phyloP scores from a whole-genome alignment of 2,797 vertebrate species.

The Gambusia yucatana region DNA sequence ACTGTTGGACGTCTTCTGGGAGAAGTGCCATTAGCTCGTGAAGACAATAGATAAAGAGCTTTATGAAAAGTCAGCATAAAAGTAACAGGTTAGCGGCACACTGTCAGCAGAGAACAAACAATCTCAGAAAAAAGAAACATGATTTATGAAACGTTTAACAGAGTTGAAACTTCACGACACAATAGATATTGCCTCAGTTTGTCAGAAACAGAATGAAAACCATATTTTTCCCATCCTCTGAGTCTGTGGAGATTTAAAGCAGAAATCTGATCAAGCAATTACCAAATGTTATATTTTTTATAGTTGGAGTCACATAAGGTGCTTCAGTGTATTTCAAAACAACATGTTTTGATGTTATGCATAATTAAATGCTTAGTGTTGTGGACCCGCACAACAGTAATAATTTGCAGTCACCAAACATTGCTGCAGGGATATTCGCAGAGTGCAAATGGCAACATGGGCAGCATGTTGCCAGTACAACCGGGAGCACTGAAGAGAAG shows the following conservation, averaged over 20 bases:
- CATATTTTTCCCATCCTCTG: conserved; percentile 1
- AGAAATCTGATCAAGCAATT: conserved; percentile 14
- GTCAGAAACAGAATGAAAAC: conserved; percentile 28
- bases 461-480: conserved; percentile 49
- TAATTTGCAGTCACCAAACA: conserved; percentile 43
- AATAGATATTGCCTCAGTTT: conserved; percentile 43
- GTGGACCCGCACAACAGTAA: conserved; percentile 32
- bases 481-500: conserved; percentile 45
- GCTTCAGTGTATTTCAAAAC: conserved; percentile 31
- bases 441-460: conserved; percentile 56
- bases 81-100: conserved; percentile 24
- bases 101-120: conserved; percentile 22
- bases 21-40: conserved; percentile 2
- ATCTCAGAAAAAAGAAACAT: conserved; percentile 20
- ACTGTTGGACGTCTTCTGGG: conserved; percentile 5
- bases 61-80: conserved; percentile 33
- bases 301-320: conserved; percentile 16
- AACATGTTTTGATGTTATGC: conserved; percentile 39
- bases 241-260: conserved; percentile 14
- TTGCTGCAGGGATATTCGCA: conserved; percentile 49
- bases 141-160: conserved; percentile 44
- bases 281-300: conserved; percentile 15
- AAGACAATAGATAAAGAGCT: conserved; percentile 22
- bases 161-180: conserved; percentile 46
- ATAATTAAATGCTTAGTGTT: conserved; percentile 38